Evolutionary conservation across 1,140 invertebrate species (phyloP).

Genomic region (Pinna nobilis): DNA sequence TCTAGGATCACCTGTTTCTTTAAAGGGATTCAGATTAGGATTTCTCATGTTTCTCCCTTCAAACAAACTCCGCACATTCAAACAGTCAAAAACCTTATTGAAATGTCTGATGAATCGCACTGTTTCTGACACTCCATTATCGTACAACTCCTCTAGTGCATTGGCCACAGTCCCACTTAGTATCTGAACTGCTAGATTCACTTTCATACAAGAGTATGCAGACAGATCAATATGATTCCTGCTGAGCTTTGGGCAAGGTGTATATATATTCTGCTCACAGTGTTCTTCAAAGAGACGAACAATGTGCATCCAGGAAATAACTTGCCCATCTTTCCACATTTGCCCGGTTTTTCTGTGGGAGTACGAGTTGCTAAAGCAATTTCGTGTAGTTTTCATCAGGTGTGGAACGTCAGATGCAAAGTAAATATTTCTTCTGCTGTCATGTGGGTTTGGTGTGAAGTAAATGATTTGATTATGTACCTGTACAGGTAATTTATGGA

Average conservation of each 20-base stretch:
- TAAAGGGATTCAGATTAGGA: slow-evolving; percentile 23
- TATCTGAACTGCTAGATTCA: slow-evolving; percentile 39
- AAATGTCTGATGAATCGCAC: slow-evolving; percentile 43
- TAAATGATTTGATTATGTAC: background rate
- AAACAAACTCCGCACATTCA: slow-evolving; percentile 41
- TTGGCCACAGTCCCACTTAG: slow-evolving; percentile 42
- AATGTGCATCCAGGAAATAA: slow-evolving; percentile 42
- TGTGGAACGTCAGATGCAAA: slow-evolving; percentile 53
- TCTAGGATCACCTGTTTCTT: slow-evolving; percentile 18
- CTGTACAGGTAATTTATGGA: background rate
- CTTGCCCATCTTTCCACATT: slow-evolving; percentile 41
- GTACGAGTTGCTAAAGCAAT: slow-evolving; percentile 46
- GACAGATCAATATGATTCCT: slow-evolving; percentile 31
- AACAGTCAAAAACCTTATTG: slow-evolving; percentile 49
- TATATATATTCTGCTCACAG: slow-evolving; percentile 28
- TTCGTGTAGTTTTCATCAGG: slow-evolving; percentile 43
- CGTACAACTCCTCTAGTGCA: slow-evolving; percentile 36
- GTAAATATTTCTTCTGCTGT: slow-evolving; percentile 26
- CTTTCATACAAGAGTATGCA: slow-evolving; percentile 36
- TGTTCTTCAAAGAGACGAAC: slow-evolving; percentile 43
- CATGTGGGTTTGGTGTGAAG: slow-evolving; percentile 24
- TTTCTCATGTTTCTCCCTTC: slow-evolving; percentile 36
- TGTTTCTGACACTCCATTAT: slow-evolving; percentile 31
- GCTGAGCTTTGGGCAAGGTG: slow-evolving; percentile 26
- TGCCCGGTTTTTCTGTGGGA: slow-evolving; percentile 33